Base-by-base conservation (phyloP, 2,797 vertebrate genomes). In the Octomys mimax region DNA sequence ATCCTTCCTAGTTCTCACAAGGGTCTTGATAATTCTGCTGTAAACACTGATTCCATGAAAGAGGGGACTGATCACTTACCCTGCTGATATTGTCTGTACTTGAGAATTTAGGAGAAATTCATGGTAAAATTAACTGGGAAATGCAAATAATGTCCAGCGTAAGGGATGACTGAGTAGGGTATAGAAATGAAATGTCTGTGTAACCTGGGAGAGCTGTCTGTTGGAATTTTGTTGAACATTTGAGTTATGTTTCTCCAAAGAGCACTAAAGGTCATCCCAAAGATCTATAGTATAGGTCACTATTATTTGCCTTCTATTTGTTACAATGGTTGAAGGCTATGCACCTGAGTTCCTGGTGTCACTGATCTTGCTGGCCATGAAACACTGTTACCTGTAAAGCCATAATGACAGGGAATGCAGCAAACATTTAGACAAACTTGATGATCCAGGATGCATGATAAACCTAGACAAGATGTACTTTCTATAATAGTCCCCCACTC, bases 1-100 rank as follows among this genome's bases (percentile, higher is more conserved):
- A 78, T 93, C 9, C 75, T 92, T 79, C 52, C 49, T 52, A 54
- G 57, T 86, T 1, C 39, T 73, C 71, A 92, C 85, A 96, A 79
- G 46, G 83, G 21, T 85, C 68, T 92, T 59, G 14, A 24, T n/a
- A 85, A 64, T 95, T 95, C 22, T 87, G 3, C 77, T 94, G 59
- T 89, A 46, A 95, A 91, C 73, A 57, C 24, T 33, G 84, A 81
- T 86, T 73, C 91, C 83, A 96, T 82, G 92, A 94, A 87, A 78
- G 36, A 78, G 22, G 9, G 4, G 83, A 42, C 7, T 5, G 24
- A 83, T 24, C 2, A n/a, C 66, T 88, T 96, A 87, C 19, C 52
- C 33, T 54, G 66, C 2, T 75, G 71, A 26, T 39, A 12, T 9
- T 91, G 36, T 88, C 22, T 94, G 62, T 85, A 24, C 42, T 52